Evolutionary conservation across 92 coral and sea anemone genomes (phyloP), one percentile per base, ranked within the genome.

Genomic region (Muricea muricata): DNA sequence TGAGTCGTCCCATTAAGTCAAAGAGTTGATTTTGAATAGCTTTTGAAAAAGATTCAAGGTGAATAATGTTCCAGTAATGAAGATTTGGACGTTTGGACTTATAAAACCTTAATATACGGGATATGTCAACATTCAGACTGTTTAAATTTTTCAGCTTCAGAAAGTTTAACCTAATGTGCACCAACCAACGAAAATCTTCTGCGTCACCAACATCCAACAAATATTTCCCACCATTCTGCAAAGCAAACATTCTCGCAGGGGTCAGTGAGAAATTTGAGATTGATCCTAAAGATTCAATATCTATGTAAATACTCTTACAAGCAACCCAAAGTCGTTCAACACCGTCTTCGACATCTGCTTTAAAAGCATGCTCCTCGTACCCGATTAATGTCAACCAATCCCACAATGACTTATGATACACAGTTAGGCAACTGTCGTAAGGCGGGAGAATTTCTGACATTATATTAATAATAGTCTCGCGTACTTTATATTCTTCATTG

Each of bases 341-440:
- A 1, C 50, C 50, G 50, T 45, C 50, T 45, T 3, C 14, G 1
- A 45, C 15, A 12, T 45, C 15, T 45, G 6, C 50, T 12, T 8
- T 17, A 45, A 45, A 45, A 13, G 50, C 50, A 45, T 45, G 50
- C 50, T 45, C 50, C 50, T 45, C 50, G 14, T 45, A 45, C 50
- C 8, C 15, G 12, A 8, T 17, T 45, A 45, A 45, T 45, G 50
- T 45, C 56, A 83, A 71, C 77, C 87, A 83, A 15, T 83, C 87
- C 7, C 37, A 29, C 9, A 83, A 37, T 7, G 87, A 83, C 37
- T 71, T 71, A 24, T 83, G 87, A 32, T 68, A 83, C 6, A 83
- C 86, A 15, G 73, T 57, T 29, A 82, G 39, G 32, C 54, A 21
- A 6, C 54, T 69, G 14, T 82, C 78, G 8, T 32, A 61, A 28